Evolutionary conservation across 2,113 vertebrate genomes (phyloP), one percentile per base, ranked within the genome.

Genomic region (Phyllopteryx taeniolatus): DNA sequence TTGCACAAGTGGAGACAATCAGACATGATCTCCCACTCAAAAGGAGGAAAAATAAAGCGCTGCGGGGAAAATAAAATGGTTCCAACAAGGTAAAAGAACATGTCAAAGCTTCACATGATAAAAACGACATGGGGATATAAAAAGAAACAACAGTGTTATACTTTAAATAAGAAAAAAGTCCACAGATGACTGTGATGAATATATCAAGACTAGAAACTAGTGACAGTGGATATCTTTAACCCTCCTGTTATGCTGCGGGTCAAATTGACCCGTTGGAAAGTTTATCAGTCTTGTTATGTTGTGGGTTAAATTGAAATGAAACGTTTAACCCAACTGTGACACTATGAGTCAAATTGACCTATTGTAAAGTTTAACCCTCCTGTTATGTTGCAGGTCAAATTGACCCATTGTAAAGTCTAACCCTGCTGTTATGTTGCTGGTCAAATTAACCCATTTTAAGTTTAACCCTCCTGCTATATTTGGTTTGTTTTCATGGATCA

Each of bases 1-100:
- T 96, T 98, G 96, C 95, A 96, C 95, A 94, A 94, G 93, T 95
- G 92, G 90, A 93, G 89, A 93, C 88, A 89, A 91, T 22, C 93
- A 85, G 90, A 91, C 84, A 84, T 75, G 64, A 91, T 89, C 91
- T 89, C 90, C 90, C 11, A 35, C 67, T 78, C 83, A 65, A 80
- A 56, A 77, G 57, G 82, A 71, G 51, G 75, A 70, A 62, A 82
- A 63, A 74, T 74, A 72, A 86, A 85, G 82, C 76, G 80, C 70
- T 70, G 66, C 72, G 73, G 46, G 46, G 74, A 73, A 83, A 92
- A 51, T 73, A 92, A 84, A 88, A 67, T 47, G 27, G 46, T 51
- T 9, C 15, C 46, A 35, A 53, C 17, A 68, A 68, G 22, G 31
- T 68, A 53, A 68, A 51, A 56, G 49, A 43, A 57, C 17, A 51